Base-by-base conservation (phyloP, 2,113 vertebrate species). In the Tupaia chinensis region DNA sequence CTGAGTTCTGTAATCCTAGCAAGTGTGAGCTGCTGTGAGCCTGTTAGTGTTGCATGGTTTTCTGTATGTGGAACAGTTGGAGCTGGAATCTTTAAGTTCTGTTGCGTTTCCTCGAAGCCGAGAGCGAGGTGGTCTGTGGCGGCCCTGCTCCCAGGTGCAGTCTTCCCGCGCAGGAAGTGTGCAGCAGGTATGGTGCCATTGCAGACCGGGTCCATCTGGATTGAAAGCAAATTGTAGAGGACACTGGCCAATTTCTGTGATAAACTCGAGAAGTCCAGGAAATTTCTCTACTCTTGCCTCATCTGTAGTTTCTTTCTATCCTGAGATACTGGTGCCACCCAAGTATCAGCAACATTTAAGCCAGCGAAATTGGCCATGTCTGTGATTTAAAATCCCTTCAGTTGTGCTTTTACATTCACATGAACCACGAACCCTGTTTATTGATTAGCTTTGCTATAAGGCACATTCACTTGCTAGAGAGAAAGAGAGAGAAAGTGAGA, bases 31-130 rank as follows among this genome's bases (percentile, higher is more conserved):
- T 84, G 22, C 54, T 90, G 16, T 73, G 87, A 66, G 34, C 73
- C 23, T 70, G 25, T 83, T 84, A 61, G 22, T 60, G 13, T 76
- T 94, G 54, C 25, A 29, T 88, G 65, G 9, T 85, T 79, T 93
- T 88, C 90, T 95, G 16, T 92, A 58, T 68, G 85, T 70, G 76
- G 60, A 90, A 88, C 27, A 92, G 44, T 44, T 44, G 44, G 44
- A 91, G 32, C 44, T 80, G 76, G 58, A 56, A 65, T 81, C 97
- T 96, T 94, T 81, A 92, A 96, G 82, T 93, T 91, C 54, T 53
- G n/a, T 78, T 96, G 86, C 85, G 44, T 95, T 68, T 96, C 60
- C 60, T 88, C 11, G 94, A 66, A 93, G 86, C 27, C 56, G 89
- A 93, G 25, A 88, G 19, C 54, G 54, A 90, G 32, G 63, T 94